phyloP scores from a whole-genome alignment of 2,113 vertebrate species.

The Prunella fulvescens region DNA sequence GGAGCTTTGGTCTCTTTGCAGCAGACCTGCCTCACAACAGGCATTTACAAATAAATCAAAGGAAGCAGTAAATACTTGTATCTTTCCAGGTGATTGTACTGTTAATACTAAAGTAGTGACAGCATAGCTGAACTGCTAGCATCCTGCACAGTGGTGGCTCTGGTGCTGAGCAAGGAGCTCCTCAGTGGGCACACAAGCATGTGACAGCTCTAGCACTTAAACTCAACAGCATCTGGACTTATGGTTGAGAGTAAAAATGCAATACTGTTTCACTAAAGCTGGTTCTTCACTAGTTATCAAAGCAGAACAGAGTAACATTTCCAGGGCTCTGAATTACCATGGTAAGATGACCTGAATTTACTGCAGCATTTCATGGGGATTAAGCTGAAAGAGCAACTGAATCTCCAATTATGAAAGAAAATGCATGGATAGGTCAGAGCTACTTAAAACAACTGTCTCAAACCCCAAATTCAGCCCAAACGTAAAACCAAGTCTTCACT shows the following conservation, averaged over 20 bases:
- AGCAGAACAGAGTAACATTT: neutral
- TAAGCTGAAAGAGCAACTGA: neutral
- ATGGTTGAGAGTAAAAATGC: neutral
- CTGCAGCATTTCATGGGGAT: neutral
- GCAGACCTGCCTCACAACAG: neutral
- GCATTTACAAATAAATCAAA: neutral
- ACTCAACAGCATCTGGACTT: neutral
- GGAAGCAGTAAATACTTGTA: neutral
- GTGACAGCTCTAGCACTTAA: neutral
- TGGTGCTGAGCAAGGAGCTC: neutral
- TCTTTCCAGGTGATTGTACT: neutral
- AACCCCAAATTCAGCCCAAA: neutral
- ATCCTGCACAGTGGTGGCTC: rapidly evolving
- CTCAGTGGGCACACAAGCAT: neutral
- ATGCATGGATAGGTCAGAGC: neutral
- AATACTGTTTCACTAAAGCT: neutral
- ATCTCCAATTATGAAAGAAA: neutral
- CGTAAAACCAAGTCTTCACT: neutral
- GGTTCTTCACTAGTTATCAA: neutral
- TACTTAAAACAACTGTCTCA: neutral
- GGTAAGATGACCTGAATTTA: neutral
- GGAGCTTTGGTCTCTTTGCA: neutral
- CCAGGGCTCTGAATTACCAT: neutral
- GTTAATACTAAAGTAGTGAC: neutral
- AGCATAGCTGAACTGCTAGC: neutral